phyloP scores from a whole-genome alignment of 2,888 invertebrate species.

The Heliothis peltigera region DNA sequence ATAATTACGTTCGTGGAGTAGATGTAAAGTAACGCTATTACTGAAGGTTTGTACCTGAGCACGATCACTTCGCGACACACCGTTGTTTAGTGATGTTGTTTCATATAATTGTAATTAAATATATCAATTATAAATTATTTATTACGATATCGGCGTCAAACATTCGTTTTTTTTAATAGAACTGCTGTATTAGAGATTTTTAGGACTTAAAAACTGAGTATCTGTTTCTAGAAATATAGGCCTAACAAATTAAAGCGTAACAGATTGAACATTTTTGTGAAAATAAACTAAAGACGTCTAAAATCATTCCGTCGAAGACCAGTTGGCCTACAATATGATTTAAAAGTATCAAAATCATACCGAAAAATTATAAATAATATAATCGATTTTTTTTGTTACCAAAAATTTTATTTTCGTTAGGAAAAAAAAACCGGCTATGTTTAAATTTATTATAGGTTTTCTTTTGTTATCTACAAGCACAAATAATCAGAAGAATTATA shows the following conservation, averaged over 20 bases:
- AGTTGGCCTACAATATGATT: neutral
- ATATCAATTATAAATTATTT: constrained; percentile 62
- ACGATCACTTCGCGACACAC: constrained; percentile 59
- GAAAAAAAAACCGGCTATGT: no score
- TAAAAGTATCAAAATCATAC: constrained; percentile 22
- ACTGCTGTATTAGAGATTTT: constrained; percentile 65
- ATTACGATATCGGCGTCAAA: constrained; percentile 45
- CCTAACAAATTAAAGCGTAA: constrained; percentile 37
- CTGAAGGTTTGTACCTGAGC: constrained; percentile 80
- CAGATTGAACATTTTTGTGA: neutral
- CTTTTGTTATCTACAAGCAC: no score
- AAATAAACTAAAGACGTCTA: neutral
- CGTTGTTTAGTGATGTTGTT: constrained; percentile 60
- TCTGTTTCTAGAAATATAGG: constrained; percentile 50
- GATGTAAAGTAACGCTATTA: constrained; percentile 66
- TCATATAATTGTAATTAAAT: constrained; percentile 60
- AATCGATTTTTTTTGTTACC: no score
- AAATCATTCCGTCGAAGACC: neutral
- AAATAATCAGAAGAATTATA: no score
- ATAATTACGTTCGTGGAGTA: constrained; percentile 73
- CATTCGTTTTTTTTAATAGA: constrained; percentile 43
- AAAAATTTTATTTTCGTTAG: no score
- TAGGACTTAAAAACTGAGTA: neutral
- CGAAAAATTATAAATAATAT: no score
- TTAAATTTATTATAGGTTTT: no score